Percentiles rank a stretch among this genome's conserved stretches.
Conservation (phyloP, 2,113 vertebrate species). For the Sarotherodon lohbergeri region DNA sequence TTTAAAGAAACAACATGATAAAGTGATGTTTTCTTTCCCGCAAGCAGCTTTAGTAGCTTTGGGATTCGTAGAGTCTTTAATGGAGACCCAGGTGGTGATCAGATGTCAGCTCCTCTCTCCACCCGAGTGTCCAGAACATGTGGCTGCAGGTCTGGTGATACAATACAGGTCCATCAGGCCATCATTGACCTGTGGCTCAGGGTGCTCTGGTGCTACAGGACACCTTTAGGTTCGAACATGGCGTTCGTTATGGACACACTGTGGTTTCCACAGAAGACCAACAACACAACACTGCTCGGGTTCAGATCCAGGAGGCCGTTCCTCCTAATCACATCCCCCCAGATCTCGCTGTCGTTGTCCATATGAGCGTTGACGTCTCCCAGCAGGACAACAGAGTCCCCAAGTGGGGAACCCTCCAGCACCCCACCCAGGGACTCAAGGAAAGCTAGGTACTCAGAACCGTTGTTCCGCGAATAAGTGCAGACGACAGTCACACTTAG, state of each 20-base stretch:
- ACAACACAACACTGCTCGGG: fast-evolving
- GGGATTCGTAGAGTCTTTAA: no score
- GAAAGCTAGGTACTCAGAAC: neutral
- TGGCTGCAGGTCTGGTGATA: fast-evolving
- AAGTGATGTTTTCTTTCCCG: no score
- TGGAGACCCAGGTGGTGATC: no score
- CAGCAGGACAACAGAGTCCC: neutral
- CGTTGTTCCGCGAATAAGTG: neutral
- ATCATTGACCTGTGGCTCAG: fast-evolving
- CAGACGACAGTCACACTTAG: neutral
- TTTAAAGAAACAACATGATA: no score
- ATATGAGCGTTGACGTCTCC: neutral
- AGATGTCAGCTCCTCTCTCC: neutral
- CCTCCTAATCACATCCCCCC: neutral
- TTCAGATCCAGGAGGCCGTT: neutral
- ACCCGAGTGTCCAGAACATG: neutral
- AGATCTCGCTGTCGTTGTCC: neutral
- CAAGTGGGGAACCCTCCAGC: neutral
- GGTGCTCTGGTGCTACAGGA: neutral
- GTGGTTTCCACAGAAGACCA: neutral
- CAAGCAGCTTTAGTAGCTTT: no score
- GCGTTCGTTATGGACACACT: neutral
- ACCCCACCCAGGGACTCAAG: neutral
- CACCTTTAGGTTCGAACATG: fast-evolving
- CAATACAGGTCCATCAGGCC: neutral